Evolutionary conservation across 2,888 invertebrate species (phyloP).

Genomic region (Andricus curvator): DNA sequence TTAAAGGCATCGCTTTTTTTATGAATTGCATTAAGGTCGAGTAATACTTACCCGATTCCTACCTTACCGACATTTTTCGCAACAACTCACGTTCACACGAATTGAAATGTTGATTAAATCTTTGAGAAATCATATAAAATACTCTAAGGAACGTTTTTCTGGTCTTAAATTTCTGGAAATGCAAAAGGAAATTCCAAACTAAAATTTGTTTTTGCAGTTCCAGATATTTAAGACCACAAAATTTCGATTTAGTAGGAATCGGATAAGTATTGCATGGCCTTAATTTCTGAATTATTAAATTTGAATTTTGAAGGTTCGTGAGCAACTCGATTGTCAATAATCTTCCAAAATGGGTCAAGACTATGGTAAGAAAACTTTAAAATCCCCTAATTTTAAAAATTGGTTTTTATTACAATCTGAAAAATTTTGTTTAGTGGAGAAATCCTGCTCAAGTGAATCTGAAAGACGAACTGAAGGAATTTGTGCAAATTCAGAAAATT

Average conservation of each 20-base stretch:
- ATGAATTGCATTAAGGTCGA: neutral
- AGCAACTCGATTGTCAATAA: conserved; percentile 46
- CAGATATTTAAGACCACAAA: too few relatives aligned
- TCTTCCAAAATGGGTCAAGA: conserved; percentile 71
- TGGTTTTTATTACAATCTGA: conserved; percentile 18
- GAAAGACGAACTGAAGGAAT: conserved; percentile 57
- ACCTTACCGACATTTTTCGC: too few relatives aligned
- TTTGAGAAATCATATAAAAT: too few relatives aligned
- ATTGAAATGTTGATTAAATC: too few relatives aligned
- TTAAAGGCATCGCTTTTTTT: conserved; percentile 32
- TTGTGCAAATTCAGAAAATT: conserved; percentile 62
- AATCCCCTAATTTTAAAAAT: neutral
- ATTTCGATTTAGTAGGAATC: too few relatives aligned
- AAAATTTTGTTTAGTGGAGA: conserved; percentile 52
- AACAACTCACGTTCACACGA: too few relatives aligned
- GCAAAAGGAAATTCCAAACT: too few relatives aligned
- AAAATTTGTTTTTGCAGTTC: too few relatives aligned
- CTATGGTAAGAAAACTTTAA: conserved; percentile 62
- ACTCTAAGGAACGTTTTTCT: too few relatives aligned
- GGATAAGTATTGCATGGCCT: too few relatives aligned
- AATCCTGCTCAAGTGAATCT: conserved; percentile 50
- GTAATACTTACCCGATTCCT: too few relatives aligned
- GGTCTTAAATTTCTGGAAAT: too few relatives aligned
- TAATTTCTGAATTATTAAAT: neutral
- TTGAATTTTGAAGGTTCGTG: conserved; percentile 54